These are phyloP conservation scores for Brevimyrus niger DNA, from an alignment of 2,113 vertebrate species.

Conservation along the genomic window DNA sequence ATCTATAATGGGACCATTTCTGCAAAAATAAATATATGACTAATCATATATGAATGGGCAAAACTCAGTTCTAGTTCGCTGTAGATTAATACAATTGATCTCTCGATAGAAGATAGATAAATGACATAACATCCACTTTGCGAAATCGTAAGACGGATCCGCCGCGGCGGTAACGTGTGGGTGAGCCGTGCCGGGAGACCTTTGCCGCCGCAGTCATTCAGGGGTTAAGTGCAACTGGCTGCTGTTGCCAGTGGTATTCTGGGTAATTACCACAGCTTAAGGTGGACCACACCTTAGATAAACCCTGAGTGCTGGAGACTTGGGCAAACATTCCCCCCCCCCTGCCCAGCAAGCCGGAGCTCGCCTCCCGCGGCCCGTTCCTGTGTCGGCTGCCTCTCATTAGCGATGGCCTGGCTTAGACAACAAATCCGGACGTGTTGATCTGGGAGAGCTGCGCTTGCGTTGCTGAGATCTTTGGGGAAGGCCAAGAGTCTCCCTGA, in stretches of 20 bases:
- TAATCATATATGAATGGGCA: not conserved
- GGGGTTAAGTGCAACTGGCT: conserved; percentile 55
- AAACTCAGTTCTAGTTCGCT: not conserved
- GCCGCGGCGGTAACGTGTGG: not conserved
- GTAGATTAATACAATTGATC: not conserved
- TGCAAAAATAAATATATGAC: not conserved
- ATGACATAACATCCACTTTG: not conserved
- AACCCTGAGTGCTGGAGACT: conserved; percentile 82
- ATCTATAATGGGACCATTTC: not conserved
- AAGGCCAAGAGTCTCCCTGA: not conserved
- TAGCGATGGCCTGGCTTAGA: conserved; percentile 54
- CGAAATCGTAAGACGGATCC: not conserved
- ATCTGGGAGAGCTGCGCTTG: conserved; percentile 55
- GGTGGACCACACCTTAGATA: conserved; percentile 91
- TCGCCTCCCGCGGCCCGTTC: conserved; percentile 66
- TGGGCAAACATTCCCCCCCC: conserved; percentile 88
- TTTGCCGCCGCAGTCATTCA: conserved; percentile 13
- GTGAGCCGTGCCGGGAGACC: not conserved
- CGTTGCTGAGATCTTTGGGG: not conserved
- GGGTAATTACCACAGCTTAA: conserved; percentile 81
- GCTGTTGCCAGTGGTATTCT: conserved; percentile 63
- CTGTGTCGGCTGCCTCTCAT: conserved; percentile 55
- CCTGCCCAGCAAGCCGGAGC: conserved; percentile 74
- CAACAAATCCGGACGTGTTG: conserved; percentile 64
- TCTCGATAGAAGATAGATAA: not conserved